Evolutionary conservation across 2,797 vertebrate genomes (phyloP).

Genomic region (Coccyzus lansbergi): DNA sequence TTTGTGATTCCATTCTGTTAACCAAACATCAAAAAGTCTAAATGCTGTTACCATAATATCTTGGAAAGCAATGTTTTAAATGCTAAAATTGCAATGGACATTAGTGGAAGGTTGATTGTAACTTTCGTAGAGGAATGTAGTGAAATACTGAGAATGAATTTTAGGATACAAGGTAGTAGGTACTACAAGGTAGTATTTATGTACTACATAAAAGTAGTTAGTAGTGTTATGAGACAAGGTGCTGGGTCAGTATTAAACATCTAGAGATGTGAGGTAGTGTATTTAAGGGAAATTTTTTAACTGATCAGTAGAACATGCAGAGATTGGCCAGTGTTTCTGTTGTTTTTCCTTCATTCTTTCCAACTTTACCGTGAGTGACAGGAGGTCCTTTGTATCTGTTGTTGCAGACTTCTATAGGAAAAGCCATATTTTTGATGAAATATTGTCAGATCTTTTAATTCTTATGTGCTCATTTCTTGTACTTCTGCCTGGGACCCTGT

Average conservation of each 20-base stretch:
- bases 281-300: neutral
- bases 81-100: neutral
- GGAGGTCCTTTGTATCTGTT: constrained; percentile 22
- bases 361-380: neutral
- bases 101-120: neutral
- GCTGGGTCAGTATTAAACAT: neutral
- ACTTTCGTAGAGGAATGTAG: neutral
- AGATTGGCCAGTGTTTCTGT: neutral
- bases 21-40: constrained; percentile 11
- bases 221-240: neutral
- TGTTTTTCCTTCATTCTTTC: constrained; percentile 17
- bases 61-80: neutral
- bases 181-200: neutral
- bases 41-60: neutral
- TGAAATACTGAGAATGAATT: neutral
- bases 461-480: neutral
- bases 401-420: neutral
- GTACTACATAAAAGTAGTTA: neutral
- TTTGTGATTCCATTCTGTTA: neutral
- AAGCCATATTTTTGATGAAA: neutral
- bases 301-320: neutral
- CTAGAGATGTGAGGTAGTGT: neutral
- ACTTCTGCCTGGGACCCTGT: neutral
- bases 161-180: neutral
- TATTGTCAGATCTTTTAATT: neutral